phyloP scores from a whole-genome alignment of 2,113 vertebrate genomes.

The Sterna hirundo region DNA sequence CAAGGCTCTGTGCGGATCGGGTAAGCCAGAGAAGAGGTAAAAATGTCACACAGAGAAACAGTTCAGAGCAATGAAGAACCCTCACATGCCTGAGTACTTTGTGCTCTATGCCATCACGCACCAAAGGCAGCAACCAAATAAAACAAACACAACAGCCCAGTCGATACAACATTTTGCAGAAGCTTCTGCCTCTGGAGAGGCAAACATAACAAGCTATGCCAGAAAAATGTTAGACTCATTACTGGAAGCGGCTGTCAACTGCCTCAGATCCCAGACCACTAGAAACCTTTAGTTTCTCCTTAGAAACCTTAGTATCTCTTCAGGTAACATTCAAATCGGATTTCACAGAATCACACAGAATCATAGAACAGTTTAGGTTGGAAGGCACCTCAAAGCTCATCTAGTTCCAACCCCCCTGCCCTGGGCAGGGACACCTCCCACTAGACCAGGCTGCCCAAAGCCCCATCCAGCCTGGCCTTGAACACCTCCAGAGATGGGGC shows the following conservation, averaged over 20 bases:
- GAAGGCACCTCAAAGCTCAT: too few species aligned
- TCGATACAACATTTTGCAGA: background rate
- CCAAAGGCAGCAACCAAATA: background rate
- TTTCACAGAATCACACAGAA: background rate
- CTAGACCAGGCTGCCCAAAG: too few species aligned
- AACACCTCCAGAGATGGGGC: too few species aligned
- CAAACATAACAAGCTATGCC: background rate
- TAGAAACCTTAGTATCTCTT: background rate
- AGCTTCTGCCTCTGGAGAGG: background rate
- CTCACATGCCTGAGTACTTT: background rate
- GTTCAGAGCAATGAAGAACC: background rate
- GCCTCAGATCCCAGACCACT: background rate
- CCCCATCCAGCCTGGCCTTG: too few species aligned
- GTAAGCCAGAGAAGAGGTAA: background rate
- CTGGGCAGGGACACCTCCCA: too few species aligned
- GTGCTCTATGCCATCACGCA: background rate
- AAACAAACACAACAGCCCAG: background rate
- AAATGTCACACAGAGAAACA: background rate
- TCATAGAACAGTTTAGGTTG: too few species aligned
- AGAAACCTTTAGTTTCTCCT: too few species aligned
- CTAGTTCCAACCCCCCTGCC: too few species aligned
- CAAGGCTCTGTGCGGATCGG: accelerated
- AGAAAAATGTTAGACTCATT: background rate
- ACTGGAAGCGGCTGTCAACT: background rate
- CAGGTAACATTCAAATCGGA: background rate